A percentile compares a stretch with the other conserved stretches of the same genome.
Conservation (phyloP, 23 tunicate species). For the Styela clava region DNA sequence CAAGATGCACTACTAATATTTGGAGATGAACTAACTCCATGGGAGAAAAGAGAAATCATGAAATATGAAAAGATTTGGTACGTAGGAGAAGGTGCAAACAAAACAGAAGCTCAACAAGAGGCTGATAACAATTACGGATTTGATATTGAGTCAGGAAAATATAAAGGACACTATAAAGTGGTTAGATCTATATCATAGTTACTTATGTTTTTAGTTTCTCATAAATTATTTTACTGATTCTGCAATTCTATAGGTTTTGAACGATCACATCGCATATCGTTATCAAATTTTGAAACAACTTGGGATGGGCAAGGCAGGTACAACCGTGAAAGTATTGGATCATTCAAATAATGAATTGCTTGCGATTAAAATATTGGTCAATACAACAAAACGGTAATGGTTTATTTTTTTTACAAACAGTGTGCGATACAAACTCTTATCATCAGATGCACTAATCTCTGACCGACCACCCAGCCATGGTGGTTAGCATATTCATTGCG, state of each 20-base stretch:
- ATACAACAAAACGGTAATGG: neutral
- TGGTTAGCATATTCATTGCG: no score
- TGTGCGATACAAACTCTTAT: no score
- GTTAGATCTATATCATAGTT: no score
- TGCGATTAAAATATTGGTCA: neutral
- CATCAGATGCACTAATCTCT: no score
- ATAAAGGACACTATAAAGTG: slow-evolving; percentile 40
- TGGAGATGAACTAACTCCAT: slow-evolving; percentile 53
- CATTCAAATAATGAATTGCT: neutral
- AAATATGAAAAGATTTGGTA: slow-evolving; percentile 62
- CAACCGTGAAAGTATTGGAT: neutral
- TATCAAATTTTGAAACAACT: slow-evolving; percentile 16
- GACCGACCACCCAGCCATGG: no score
- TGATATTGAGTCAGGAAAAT: slow-evolving; percentile 38
- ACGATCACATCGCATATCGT: slow-evolving; percentile 28
- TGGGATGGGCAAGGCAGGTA: neutral
- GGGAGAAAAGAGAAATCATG: slow-evolving; percentile 63
- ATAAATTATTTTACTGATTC: no score
- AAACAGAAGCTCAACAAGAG: slow-evolving; percentile 26
- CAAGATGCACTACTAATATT: slow-evolving; percentile 8
- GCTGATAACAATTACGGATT: slow-evolving; percentile 55
- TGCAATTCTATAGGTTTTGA: neutral
- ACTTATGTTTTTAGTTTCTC: no score
- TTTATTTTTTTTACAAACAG: no score
- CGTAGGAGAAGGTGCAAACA: slow-evolving; percentile 50